Conservation (phyloP, 2,797 vertebrate species). For the Clarias fuscus region DNA sequence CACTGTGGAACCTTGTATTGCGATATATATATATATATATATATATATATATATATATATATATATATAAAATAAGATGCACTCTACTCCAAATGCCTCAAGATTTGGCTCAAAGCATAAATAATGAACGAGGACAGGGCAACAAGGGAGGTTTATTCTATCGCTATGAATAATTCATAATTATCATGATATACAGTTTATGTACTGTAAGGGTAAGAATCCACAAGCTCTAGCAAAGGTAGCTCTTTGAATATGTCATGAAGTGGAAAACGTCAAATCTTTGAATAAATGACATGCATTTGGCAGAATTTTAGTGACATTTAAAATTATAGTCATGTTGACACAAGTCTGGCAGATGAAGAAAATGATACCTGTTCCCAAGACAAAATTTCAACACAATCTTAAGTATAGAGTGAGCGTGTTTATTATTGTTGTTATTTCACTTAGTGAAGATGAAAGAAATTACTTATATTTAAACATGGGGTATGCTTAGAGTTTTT, state of each 20-base stretch:
- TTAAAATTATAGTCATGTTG: not conserved
- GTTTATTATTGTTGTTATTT: not conserved
- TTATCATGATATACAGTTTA: constrained; percentile 52
- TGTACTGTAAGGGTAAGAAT: constrained; percentile 15
- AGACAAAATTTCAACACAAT: not conserved
- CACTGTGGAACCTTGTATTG: no score
- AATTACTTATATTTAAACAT: not conserved
- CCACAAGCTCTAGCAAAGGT: not conserved
- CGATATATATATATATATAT: no score
- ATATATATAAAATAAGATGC: constrained; percentile 9
- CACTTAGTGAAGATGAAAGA: not conserved
- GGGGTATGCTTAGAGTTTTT: not conserved
- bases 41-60: no score
- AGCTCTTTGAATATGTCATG: constrained; percentile 4
- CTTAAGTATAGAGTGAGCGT: not conserved
- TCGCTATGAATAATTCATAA: constrained; percentile 58
- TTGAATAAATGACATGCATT: not conserved
- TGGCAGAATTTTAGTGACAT: not conserved
- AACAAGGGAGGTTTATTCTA: constrained; percentile 50
- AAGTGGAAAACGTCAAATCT: not conserved
- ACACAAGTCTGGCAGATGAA: not conserved
- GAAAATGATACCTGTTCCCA: not conserved
- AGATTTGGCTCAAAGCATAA: constrained; percentile 50
- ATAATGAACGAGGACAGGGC: constrained; percentile 52
- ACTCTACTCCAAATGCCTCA: constrained; percentile 41